A percentile compares a stretch with the other conserved stretches of the same genome.
Conservation (phyloP, 2,797 vertebrate species). For the Alca torda region DNA sequence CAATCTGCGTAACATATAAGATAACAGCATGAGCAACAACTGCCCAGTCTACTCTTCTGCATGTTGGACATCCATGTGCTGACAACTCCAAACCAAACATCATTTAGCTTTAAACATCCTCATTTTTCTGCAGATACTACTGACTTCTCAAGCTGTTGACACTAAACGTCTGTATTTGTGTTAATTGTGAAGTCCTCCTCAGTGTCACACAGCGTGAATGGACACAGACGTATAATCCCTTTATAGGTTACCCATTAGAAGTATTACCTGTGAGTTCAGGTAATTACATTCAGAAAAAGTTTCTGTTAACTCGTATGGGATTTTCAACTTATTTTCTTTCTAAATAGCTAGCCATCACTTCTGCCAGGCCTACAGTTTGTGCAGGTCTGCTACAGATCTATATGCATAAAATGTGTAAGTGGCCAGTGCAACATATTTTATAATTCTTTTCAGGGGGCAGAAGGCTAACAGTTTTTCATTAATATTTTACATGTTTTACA, state of each 20-base stretch:
- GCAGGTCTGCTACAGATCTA: not conserved
- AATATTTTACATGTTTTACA: not conserved
- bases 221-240: not conserved
- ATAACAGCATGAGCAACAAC: not conserved
- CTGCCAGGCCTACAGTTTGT: not conserved
- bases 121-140: not conserved
- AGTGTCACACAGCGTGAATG: not conserved
- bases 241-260: not conserved
- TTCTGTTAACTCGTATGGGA: not conserved
- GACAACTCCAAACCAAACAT: not conserved
- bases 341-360: not conserved
- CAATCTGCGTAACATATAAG: not conserved
- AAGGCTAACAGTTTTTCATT: not conserved
- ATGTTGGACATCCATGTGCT: not conserved
- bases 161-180: not conserved
- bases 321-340: not conserved
- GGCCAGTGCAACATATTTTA: not conserved
- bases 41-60: not conserved
- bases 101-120: not conserved
- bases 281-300: not conserved
- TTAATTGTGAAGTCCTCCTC: not conserved
- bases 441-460: not conserved
- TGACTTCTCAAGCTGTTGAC: not conserved
- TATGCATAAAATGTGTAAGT: fast-evolving
- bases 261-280: not conserved